Evolutionary conservation across 2,113 vertebrate species (phyloP).

Genomic region (Xiphorhynchus elegans): DNA sequence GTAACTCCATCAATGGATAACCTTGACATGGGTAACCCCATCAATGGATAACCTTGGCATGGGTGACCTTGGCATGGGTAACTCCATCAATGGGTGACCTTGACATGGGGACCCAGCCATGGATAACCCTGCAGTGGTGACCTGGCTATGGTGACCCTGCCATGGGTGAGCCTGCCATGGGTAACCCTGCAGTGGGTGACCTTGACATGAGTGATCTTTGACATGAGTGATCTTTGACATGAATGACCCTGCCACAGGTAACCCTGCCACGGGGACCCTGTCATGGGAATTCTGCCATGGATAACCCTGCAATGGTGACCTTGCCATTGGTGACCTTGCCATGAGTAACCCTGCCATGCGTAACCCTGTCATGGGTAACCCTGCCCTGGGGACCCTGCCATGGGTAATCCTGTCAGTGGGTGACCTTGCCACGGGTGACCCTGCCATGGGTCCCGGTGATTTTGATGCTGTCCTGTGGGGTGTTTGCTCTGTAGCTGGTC

Average conservation of each 20-base stretch:
- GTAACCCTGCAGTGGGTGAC: background rate
- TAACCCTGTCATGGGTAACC: too few relatives aligned
- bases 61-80: too few relatives aligned
- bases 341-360: background rate
- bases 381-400: background rate
- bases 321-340: background rate
- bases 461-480: background rate
- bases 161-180: background rate
- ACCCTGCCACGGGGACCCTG: too few relatives aligned
- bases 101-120: background rate
- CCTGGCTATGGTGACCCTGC: too few relatives aligned
- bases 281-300: too few relatives aligned
- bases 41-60: too few relatives aligned
- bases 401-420: background rate
- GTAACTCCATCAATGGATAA: too few relatives aligned
- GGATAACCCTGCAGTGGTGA: too few relatives aligned
- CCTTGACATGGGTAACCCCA: background rate
- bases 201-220: background rate
- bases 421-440: background rate
- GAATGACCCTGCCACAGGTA: too few relatives aligned
- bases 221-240: too few relatives aligned
- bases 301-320: background rate
- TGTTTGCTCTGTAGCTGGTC: conserved; percentile 20
- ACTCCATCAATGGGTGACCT: background rate
- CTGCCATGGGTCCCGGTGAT: background rate